Evolutionary conservation across 2,888 invertebrate genomes (phyloP), one percentile per base, ranked within the genome.

Genomic region (Nudaria mundana): DNA sequence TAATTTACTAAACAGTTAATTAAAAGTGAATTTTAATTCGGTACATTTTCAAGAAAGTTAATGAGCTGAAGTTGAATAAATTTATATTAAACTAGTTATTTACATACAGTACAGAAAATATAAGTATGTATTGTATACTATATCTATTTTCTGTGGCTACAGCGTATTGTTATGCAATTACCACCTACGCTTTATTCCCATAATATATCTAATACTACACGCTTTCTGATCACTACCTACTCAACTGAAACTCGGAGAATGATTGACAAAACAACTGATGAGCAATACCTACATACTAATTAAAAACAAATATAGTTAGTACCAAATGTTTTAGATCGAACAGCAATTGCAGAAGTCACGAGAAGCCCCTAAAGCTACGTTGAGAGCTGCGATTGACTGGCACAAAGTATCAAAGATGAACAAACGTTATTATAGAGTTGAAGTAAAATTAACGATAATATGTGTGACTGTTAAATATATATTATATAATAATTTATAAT

Each of bases 241-340:
- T n/a, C n/a, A n/a, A n/a, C n/a, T n/a, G n/a, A n/a, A n/a, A n/a
- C n/a, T n/a, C n/a, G n/a, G n/a, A n/a, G n/a, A n/a, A n/a, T n/a
- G n/a, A n/a, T 55, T 50, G 51, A 51, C 43, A 48, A 43, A 49
- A 55, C 52, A 56, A 64, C 63, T 65, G 63, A 71, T 66, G 64
- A 53, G 57, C 62, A 46, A 56, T 70, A 76, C 73, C 77, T 73
- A 74, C 63, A 82, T 83, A 85, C 85, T 84, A 86, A 82, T 83
- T 83, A 75, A 68, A 82, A 86, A 83, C 76, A 81, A 70, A 73
- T n/a, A n/a, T n/a, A n/a, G n/a, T n/a, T n/a, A n/a, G n/a, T n/a
- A n/a, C n/a, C n/a, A 72, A 71, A 65, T 65, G 66, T 69, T 59
- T 53, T 54, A 53, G 63, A 66, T 66, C 56, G 52, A 50, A 62